Conservation (phyloP, 2,797 vertebrate genomes). For the Valencia hispanica region DNA sequence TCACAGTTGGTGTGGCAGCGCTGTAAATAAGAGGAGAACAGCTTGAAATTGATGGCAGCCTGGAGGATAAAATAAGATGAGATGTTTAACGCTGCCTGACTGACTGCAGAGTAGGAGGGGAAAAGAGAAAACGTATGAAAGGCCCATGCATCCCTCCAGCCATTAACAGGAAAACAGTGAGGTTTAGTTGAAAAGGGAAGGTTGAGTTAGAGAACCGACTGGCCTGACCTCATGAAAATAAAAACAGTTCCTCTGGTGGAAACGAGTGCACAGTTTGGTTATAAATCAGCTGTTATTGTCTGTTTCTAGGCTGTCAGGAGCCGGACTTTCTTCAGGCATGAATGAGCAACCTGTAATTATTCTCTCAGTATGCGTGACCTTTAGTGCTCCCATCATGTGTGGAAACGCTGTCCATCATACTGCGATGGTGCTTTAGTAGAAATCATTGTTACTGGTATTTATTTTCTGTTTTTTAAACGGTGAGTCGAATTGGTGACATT, state of each 20-base stretch:
- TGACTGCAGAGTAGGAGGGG: constrained; percentile 52
- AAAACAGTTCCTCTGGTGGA: background rate
- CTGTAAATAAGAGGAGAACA: constrained; percentile 68
- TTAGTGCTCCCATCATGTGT: background rate
- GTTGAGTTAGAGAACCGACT: constrained; percentile 14
- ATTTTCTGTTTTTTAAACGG: background rate
- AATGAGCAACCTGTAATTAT: background rate
- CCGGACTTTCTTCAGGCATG: background rate
- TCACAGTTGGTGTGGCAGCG: constrained; percentile 29
- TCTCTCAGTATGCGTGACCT: background rate
- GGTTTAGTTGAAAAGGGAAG: constrained; percentile 59
- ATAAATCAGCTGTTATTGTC: background rate
- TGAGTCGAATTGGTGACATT: background rate
- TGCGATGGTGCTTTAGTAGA: background rate
- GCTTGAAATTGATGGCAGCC: constrained; percentile 66
- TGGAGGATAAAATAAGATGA: constrained; percentile 63
- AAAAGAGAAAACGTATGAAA: constrained; percentile 40
- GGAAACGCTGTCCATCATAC: background rate
- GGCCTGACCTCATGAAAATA: constrained; percentile 30
- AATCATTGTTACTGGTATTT: background rate
- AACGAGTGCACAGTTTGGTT: background rate
- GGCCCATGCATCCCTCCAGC: constrained; percentile 48
- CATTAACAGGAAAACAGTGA: constrained; percentile 62
- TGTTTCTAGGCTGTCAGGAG: background rate
- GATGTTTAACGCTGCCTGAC: constrained; percentile 58